phyloP scores from a whole-genome alignment of 2,797 vertebrate genomes.

The Poeciliopsis turneri region DNA sequence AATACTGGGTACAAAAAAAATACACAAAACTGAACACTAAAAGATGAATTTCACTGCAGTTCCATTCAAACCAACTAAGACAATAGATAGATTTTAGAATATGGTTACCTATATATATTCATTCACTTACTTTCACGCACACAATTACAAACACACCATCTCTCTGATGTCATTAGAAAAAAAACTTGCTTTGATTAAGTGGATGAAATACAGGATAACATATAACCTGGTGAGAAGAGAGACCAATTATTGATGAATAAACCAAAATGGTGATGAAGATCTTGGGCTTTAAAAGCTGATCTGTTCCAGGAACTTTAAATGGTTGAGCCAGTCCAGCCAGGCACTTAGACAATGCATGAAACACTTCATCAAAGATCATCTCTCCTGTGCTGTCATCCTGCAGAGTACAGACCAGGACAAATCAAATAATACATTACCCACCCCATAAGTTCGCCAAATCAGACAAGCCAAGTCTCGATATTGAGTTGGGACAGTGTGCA shows the following conservation, averaged over 20 bases:
- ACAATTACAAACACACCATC: not conserved
- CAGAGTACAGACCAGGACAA: conserved; percentile 21
- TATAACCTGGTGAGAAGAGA: conserved; percentile 92
- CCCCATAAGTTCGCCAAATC: not conserved
- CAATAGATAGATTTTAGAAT: too few relatives aligned
- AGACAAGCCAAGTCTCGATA: not conserved
- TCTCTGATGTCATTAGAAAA: not conserved
- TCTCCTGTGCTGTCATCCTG: conserved; percentile 97
- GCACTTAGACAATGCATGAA: conserved; percentile 91
- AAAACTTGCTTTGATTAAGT: not conserved
- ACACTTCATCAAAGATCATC: conserved; percentile 98
- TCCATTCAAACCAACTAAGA: not conserved
- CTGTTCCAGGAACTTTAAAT: conserved; percentile 92
- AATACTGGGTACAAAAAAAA: not conserved
- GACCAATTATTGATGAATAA: conserved; percentile 95
- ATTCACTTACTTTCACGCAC: not conserved
- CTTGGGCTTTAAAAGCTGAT: conserved; percentile 90
- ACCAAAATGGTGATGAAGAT: conserved; percentile 97
- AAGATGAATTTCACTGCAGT: not conserved
- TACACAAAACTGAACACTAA: not conserved
- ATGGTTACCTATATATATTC: too few relatives aligned
- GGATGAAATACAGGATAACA: not conserved
- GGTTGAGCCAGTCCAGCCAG: conserved; percentile 88
- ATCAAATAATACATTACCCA: not conserved
- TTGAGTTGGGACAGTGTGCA: not conserved